Conservation (phyloP, 2,888 invertebrate species). For the Aradus depressus region DNA sequence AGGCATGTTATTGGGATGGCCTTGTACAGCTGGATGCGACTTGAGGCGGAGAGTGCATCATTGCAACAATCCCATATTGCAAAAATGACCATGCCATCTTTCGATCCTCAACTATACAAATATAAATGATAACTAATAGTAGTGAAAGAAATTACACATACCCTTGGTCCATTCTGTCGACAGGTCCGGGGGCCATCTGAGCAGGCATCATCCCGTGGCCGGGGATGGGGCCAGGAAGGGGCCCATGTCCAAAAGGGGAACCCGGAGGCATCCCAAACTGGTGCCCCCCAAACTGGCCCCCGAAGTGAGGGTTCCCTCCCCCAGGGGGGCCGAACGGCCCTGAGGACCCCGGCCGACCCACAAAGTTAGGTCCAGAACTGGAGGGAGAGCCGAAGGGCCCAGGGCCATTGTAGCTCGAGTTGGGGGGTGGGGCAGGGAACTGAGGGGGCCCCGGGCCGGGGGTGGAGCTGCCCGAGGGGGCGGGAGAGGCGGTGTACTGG, state of each 20-base stretch:
- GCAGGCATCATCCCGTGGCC: constrained; percentile 48
- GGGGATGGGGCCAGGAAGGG: constrained; percentile 52
- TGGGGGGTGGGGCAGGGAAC: constrained; percentile 31
- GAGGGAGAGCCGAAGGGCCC: constrained; percentile 59
- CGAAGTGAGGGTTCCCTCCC: constrained; percentile 53
- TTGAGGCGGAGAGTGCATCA: too few species aligned
- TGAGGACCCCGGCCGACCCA: constrained; percentile 43
- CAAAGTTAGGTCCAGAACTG: constrained; percentile 58
- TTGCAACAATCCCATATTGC: too few species aligned
- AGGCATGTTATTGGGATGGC: too few species aligned
- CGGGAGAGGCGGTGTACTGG: constrained; percentile 77
- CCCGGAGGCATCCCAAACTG: constrained; percentile 60
- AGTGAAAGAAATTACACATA: too few species aligned
- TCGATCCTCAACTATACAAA: constrained; percentile 1
- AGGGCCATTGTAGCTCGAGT: constrained; percentile 52
- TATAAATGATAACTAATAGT: not conserved
- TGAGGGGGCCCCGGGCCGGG: constrained; percentile 52
- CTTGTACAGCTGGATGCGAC: too few species aligned
- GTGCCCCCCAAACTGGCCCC: constrained; percentile 50
- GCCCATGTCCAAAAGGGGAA: constrained; percentile 57
- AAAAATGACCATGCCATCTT: too few species aligned
- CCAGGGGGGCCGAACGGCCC: constrained; percentile 42
- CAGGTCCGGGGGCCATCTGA: constrained; percentile 60
- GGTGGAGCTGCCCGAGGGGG: constrained; percentile 69
- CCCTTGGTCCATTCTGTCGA: constrained; percentile 69